Evolutionary conservation across 92 coral and sea anemone species (phyloP).

Genomic region (Virgularia gustaviana): DNA sequence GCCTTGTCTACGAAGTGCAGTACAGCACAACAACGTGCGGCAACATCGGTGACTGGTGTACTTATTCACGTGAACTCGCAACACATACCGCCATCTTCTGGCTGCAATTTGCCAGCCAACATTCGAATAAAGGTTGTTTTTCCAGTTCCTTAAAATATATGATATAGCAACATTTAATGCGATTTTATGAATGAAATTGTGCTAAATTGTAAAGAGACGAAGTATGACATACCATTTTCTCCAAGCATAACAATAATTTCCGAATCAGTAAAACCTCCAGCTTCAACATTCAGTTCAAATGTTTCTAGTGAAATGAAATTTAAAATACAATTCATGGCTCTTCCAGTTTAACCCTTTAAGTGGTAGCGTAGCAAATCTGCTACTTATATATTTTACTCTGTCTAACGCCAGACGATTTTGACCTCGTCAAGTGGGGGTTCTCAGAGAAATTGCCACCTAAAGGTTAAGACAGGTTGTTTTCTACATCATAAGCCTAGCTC

Average conservation of each 20-base stretch:
- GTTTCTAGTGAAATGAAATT: constrained; percentile 56
- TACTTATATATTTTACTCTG: too few species aligned
- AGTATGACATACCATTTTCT: constrained; percentile 76
- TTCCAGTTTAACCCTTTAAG: too few species aligned
- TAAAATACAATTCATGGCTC: background rate
- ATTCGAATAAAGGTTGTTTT: constrained; percentile 93
- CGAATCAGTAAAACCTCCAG: constrained; percentile 91
- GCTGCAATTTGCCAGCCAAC: constrained; percentile 85
- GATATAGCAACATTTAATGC: background rate
- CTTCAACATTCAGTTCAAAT: constrained; percentile 64
- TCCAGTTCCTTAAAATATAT: constrained; percentile 72
- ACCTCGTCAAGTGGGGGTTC: too few species aligned
- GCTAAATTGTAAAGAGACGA: too few species aligned
- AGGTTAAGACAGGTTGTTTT: too few species aligned
- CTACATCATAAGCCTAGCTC: too few species aligned
- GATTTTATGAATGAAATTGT: too few species aligned
- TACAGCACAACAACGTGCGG: background rate
- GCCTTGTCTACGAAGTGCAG: background rate
- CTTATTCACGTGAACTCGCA: background rate
- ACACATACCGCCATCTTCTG: constrained; percentile 70
- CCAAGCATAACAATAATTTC: constrained; percentile 99
- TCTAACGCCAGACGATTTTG: too few species aligned
- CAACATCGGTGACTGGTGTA: background rate
- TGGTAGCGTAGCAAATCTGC: too few species aligned
- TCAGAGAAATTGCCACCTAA: too few species aligned